A percentile compares a stretch with the other conserved stretches of the same genome.
These are phyloP conservation scores for Thecocarcelia acutangulata DNA, from an alignment of 2,888 invertebrate species.

Conservation along the genomic window DNA sequence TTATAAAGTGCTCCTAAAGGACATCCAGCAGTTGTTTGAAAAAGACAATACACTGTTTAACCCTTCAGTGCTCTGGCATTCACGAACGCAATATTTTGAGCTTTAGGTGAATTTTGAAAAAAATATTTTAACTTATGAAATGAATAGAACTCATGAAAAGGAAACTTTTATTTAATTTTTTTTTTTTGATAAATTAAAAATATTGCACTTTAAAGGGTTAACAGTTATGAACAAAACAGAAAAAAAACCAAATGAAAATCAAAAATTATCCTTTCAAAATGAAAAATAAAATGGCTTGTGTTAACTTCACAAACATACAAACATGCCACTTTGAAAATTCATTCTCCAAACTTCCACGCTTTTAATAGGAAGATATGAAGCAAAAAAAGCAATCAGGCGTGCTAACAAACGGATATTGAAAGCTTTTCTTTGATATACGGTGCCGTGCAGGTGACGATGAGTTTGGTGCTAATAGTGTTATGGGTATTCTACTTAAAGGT, in stretches of 20 bases:
- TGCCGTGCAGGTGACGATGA: conserved; percentile 7
- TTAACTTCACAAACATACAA: background rate
- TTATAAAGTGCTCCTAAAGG: background rate
- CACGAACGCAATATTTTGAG: too few relatives aligned
- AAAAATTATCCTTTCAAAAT: conserved; percentile 3
- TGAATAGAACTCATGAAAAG: too few relatives aligned
- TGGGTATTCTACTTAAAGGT: conserved; percentile 4
- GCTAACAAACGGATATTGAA: conserved; percentile 31
- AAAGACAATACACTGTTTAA: background rate
- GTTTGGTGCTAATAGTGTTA: conserved; percentile 8
- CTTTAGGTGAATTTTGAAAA: too few relatives aligned
- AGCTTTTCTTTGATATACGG: conserved; percentile 27
- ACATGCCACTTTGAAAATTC: background rate
- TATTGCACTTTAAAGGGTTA: too few relatives aligned
- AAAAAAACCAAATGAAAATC: background rate
- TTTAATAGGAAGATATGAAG: background rate
- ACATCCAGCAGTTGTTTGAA: background rate
- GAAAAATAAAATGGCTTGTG: background rate
- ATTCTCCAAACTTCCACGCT: background rate
- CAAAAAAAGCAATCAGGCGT: conserved; percentile 26
- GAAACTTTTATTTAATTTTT: too few relatives aligned
- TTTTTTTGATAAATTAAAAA: too few relatives aligned
- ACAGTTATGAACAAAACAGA: too few relatives aligned
- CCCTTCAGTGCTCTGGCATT: background rate
- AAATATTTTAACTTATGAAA: too few relatives aligned